A percentile compares a stretch with the other conserved stretches of the same genome.
Evolutionary conservation across 2,888 invertebrate genomes (phyloP).

Genomic region (Stenodera caucasica): DNA sequence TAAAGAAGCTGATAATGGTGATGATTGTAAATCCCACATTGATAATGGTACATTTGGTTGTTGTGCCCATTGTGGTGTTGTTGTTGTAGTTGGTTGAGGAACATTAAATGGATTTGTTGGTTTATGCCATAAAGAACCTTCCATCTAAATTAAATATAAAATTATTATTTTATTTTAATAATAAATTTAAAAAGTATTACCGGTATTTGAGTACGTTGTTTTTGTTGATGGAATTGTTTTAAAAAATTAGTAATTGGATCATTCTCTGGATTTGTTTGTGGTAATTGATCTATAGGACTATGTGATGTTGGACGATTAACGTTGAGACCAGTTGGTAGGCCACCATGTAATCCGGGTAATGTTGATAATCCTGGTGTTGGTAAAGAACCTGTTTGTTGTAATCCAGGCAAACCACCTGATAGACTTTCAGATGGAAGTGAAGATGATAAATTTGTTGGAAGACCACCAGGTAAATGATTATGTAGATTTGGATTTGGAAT

Average conservation of each 20-base stretch:
- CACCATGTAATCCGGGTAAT: slow-evolving; percentile 17
- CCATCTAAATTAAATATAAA: slow-evolving; percentile 37
- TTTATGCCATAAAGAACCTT: slow-evolving; percentile 46
- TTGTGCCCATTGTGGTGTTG: slow-evolving; percentile 38
- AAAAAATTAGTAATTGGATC: slow-evolving; percentile 59
- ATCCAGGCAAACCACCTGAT: slow-evolving; percentile 34
- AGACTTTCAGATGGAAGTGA: slow-evolving; percentile 36
- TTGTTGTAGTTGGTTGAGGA: slow-evolving; percentile 31
- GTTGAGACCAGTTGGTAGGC: slow-evolving; percentile 26
- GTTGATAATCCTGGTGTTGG: slow-evolving; percentile 8
- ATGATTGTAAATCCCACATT: slow-evolving; percentile 50
- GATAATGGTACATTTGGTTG: slow-evolving; percentile 45
- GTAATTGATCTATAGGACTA: slow-evolving; percentile 38
- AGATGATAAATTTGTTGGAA: slow-evolving; percentile 31
- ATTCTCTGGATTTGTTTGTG: slow-evolving; percentile 45
- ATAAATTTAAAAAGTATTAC: slow-evolving; percentile 13
- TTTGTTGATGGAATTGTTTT: slow-evolving; percentile 55
- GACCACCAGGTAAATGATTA: slow-evolving; percentile 35
- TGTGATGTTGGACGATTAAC: slow-evolving; percentile 40
- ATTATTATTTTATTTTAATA: slow-evolving; percentile 12
- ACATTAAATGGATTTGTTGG: slow-evolving; percentile 46
- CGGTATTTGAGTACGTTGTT: slow-evolving; percentile 34
- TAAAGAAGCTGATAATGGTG: slow-evolving; percentile 25
- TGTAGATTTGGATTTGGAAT: slow-evolving; percentile 39
- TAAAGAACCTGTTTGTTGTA: slow-evolving; percentile 27